phyloP scores from a whole-genome alignment of 2,113 vertebrate species.

The Uropsilus gracilis region DNA sequence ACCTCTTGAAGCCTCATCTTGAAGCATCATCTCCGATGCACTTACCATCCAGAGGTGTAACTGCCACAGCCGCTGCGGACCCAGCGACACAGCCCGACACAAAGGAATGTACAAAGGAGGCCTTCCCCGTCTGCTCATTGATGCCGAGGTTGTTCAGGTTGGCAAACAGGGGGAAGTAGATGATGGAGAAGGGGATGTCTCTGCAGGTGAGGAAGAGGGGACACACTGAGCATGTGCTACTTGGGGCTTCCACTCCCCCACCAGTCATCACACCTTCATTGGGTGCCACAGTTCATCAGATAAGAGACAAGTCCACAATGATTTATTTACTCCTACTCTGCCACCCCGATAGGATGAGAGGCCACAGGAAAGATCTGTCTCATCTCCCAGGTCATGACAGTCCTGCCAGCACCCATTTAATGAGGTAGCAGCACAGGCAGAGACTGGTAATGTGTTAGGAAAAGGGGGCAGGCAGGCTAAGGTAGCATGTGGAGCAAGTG shows the following conservation, averaged over 20 bases:
- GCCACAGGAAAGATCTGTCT: too few species aligned
- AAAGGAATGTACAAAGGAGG: conserved; percentile 89
- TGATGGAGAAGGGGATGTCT: conserved; percentile 90
- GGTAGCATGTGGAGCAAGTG: background rate
- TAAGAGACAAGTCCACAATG: background rate
- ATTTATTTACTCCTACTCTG: background rate
- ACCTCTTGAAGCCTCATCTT: background rate
- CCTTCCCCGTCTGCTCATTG: conserved; percentile 71
- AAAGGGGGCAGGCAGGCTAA: background rate
- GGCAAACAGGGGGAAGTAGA: conserved; percentile 92
- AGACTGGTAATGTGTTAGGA: background rate
- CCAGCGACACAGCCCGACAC: conserved; percentile 85
- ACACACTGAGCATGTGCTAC: background rate
- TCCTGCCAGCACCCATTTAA: background rate
- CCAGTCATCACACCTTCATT: background rate
- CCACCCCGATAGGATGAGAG: background rate
- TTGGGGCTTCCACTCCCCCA: background rate
- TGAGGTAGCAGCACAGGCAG: accelerated
- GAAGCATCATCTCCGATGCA: accelerated
- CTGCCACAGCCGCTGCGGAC: conserved; percentile 88
- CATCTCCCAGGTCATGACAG: too few species aligned
- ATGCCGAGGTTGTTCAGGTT: conserved; percentile 87
- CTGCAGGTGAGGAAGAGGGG: conserved; percentile 46
- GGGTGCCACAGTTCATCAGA: background rate
- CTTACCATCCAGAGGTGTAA: conserved; percentile 90